phyloP scores from a whole-genome alignment of 2,113 vertebrate genomes.

The Cnemophilus loriae region DNA sequence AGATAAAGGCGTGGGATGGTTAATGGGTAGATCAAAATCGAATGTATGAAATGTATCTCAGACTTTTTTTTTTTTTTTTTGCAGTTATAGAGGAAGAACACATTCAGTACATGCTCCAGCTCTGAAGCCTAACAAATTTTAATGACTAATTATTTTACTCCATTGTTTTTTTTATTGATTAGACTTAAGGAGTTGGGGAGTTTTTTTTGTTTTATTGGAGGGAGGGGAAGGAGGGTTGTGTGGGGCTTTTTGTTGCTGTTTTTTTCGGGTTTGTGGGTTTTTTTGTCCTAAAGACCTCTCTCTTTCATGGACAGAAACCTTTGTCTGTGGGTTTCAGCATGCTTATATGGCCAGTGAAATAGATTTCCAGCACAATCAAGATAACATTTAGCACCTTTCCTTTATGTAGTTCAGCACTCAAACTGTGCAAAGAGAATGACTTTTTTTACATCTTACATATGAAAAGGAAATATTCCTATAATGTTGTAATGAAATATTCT shows the following conservation, averaged over 20 bases:
- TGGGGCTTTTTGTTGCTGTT: not conserved
- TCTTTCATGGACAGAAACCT: not conserved
- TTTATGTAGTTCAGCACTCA: not conserved
- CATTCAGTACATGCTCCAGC: not conserved
- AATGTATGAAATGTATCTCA: not conserved
- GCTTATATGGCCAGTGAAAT: not conserved
- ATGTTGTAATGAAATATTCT: not conserved
- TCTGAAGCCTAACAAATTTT: not conserved
- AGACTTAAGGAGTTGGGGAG: fast-evolving
- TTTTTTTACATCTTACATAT: not conserved
- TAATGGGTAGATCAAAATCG: not conserved
- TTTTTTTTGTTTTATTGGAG: not conserved
- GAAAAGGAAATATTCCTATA: not conserved
- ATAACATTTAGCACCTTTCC: not conserved
- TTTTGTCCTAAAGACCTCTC: not conserved
- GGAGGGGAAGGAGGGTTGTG: not conserved
- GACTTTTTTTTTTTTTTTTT: not conserved
- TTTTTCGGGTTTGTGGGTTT: not conserved
- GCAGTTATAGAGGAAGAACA: not conserved
- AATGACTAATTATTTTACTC: not conserved
- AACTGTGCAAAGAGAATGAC: not conserved
- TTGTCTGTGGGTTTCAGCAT: not conserved
- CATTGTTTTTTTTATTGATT: not conserved
- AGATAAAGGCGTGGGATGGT: not conserved
- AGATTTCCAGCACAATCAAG: not conserved